phyloP scores from a whole-genome alignment of 2,797 vertebrate species.

The Chanos chanos region DNA sequence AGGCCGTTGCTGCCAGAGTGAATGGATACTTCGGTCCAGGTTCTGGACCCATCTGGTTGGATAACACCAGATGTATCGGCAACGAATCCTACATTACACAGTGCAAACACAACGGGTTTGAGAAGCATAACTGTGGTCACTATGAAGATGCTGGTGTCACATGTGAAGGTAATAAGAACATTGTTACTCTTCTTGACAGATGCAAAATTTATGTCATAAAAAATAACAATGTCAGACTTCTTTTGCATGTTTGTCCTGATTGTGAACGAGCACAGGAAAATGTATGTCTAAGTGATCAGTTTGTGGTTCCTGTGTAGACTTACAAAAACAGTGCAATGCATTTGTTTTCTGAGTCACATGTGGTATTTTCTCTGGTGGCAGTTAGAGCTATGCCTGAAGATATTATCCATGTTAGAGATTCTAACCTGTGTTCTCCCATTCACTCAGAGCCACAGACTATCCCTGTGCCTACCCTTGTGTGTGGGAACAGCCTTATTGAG shows the following conservation, averaged over 20 bases:
- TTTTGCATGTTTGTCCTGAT: too few relatives aligned
- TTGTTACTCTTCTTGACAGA: not conserved
- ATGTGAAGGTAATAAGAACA: slow-evolving; percentile 41
- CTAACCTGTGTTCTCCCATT: not conserved
- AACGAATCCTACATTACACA: slow-evolving; percentile 36
- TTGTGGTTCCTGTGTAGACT: too few relatives aligned
- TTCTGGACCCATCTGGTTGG: slow-evolving; percentile 52
- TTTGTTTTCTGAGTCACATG: too few relatives aligned
- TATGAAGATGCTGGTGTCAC: slow-evolving; percentile 53
- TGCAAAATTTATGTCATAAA: too few relatives aligned
- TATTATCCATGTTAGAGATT: not conserved
- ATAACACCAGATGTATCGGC: slow-evolving; percentile 46
- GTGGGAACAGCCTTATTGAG: slow-evolving; percentile 44
- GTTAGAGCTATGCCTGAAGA: too few relatives aligned
- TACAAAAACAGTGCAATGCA: too few relatives aligned
- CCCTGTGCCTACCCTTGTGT: slow-evolving; percentile 37
- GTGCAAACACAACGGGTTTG: slow-evolving; percentile 44
- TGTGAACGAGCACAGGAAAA: too few relatives aligned
- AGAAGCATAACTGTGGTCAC: slow-evolving; percentile 51
- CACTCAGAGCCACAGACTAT: slow-evolving; percentile 15
- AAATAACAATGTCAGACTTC: too few relatives aligned
- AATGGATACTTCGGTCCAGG: slow-evolving; percentile 44
- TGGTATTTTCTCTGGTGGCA: too few relatives aligned
- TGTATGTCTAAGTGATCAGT: too few relatives aligned
- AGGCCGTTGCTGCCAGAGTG: slow-evolving; percentile 23